Percentiles rank a stretch among this genome's conserved stretches.
These are phyloP conservation scores for Melanogrammus aeglefinus DNA, from an alignment of 2,797 vertebrate genomes.

Conservation along the genomic window DNA sequence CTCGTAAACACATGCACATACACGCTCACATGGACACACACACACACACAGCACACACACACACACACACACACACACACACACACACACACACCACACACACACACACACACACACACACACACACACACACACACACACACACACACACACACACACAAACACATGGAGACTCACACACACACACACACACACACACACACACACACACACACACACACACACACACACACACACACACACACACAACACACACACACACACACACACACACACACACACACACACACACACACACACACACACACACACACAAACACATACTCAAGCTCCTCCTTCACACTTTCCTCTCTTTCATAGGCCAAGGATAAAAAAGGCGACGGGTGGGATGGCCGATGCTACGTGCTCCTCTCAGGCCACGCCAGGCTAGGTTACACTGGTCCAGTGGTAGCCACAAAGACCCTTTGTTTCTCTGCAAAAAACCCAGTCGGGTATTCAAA, in stretches of 20 bases:
- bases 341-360: constrained; percentile 53
- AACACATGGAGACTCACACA: no score
- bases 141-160: no score
- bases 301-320: no score
- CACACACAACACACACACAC: no score
- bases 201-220: no score
- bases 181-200: no score
- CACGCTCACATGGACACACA: no score
- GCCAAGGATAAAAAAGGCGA: constrained; percentile 73
- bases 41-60: no score
- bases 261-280: no score
- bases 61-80: neutral
- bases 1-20: no score
- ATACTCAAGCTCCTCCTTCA: constrained; percentile 29
- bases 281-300: no score
- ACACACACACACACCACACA: neutral
- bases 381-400: constrained; percentile 64
- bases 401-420: constrained; percentile 29
- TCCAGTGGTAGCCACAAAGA: neutral
- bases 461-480: constrained; percentile 16
- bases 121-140: neutral
- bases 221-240: no score
- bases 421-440: neutral
- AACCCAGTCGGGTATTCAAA: constrained; percentile 41
- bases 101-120: neutral